These are phyloP conservation scores for Rhorus exstirpatorius DNA, from an alignment of 2,888 invertebrate species.

Conservation along the genomic window DNA sequence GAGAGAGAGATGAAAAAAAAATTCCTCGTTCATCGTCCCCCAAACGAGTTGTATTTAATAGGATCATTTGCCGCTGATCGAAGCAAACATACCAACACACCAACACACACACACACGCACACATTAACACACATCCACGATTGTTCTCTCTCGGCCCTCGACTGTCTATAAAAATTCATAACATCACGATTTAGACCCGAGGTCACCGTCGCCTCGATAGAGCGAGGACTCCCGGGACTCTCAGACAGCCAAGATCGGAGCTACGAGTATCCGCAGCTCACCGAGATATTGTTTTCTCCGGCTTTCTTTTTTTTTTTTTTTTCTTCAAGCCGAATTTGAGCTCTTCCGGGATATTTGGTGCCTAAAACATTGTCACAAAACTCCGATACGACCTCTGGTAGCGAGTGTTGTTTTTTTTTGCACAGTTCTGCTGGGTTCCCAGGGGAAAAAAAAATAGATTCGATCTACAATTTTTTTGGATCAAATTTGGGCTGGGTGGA, in stretches of 20 bases:
- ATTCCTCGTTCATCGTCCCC: constrained; percentile 43
- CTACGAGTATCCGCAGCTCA: background rate
- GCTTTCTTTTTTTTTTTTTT: background rate
- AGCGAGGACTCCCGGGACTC: background rate
- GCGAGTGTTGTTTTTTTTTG: too few species aligned
- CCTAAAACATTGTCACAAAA: too few species aligned
- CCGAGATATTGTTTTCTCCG: background rate
- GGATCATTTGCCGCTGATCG: constrained; percentile 43
- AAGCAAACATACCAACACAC: constrained; percentile 11
- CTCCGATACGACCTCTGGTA: too few species aligned
- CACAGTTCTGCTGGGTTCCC: too few species aligned
- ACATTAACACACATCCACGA: background rate
- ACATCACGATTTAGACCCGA: constrained; percentile 19
- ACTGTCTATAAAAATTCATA: constrained; percentile 21
- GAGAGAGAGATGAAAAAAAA: constrained; percentile 57
- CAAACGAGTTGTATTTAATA: constrained; percentile 49
- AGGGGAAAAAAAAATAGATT: too few species aligned
- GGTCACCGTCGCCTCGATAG: constrained; percentile 6
- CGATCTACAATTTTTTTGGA: too few species aligned
- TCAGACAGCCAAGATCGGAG: background rate
- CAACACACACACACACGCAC: constrained; percentile 9
- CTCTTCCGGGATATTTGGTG: too few species aligned
- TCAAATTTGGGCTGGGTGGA: too few species aligned
- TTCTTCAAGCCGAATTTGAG: too few species aligned
- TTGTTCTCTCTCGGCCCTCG: background rate